A percentile compares a stretch with the other conserved stretches of the same genome.
phyloP scores from a whole-genome alignment of 30 jellyfish, hydroid and myxozoan genomes.

The Morbakka virulenta region DNA sequence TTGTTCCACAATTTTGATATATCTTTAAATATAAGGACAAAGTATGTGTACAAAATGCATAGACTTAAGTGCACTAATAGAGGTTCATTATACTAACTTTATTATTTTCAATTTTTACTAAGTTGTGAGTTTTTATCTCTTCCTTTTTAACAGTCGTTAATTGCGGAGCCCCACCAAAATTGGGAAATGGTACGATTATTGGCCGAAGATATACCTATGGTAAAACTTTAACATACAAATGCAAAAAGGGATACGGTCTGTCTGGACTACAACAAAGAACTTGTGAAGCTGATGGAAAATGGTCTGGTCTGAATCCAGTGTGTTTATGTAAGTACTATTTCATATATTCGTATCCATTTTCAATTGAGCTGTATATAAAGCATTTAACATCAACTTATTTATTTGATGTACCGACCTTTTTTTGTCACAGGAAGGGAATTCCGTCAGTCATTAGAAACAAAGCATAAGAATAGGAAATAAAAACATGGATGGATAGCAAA shows the following conservation, averaged over 20 bases:
- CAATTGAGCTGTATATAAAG: neutral
- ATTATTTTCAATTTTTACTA: too few species aligned
- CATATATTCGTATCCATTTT: neutral
- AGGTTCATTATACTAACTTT: too few species aligned
- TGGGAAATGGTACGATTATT: slow-evolving; percentile 69
- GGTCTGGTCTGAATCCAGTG: slow-evolving; percentile 93
- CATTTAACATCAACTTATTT: neutral
- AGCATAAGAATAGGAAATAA: too few species aligned
- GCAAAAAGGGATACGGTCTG: slow-evolving; percentile 80
- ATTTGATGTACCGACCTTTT: neutral
- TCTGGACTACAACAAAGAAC: slow-evolving; percentile 76
- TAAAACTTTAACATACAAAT: slow-evolving; percentile 51
- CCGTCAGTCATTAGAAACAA: too few species aligned
- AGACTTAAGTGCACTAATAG: too few species aligned
- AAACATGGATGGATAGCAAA: too few species aligned
- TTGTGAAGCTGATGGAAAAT: slow-evolving; percentile 80
- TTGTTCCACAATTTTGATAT: too few species aligned
- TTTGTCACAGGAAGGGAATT: too few species aligned
- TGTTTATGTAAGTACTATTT: slow-evolving; percentile 70
- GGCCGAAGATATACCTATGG: slow-evolving; percentile 67
- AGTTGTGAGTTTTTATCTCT: too few species aligned
- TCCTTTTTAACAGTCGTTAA: slow-evolving; percentile 40
- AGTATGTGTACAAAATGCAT: too few species aligned
- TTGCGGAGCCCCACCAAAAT: slow-evolving; percentile 71
- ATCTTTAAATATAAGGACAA: too few species aligned